Evolutionary conservation across 2,113 vertebrate species (phyloP).

Genomic region (Clarias gariepinus): DNA sequence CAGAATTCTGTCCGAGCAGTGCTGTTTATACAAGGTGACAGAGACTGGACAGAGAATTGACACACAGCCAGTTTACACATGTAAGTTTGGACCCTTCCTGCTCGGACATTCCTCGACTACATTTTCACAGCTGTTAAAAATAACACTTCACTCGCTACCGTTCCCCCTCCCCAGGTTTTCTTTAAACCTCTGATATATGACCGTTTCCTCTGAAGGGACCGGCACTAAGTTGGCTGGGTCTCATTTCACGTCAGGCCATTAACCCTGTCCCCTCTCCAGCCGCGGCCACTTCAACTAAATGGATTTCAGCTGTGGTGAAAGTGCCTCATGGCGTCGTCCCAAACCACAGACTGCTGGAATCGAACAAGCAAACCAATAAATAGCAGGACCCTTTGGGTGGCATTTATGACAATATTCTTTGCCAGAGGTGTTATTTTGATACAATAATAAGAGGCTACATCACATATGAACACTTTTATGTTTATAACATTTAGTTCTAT

Average conservation of each 20-base stretch:
- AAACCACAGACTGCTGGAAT: not conserved
- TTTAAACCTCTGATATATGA: not conserved
- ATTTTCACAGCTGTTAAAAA: not conserved
- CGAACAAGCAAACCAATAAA: not conserved
- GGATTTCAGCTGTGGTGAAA: not conserved
- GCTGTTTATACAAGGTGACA: not conserved
- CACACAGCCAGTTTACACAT: not conserved
- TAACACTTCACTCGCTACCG: not conserved
- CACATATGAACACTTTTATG: not conserved
- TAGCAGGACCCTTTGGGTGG: not conserved
- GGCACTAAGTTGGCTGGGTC: not conserved
- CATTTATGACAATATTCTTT: not conserved
- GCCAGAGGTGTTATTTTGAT: not conserved
- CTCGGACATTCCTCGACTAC: not conserved
- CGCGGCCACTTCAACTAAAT: not conserved
- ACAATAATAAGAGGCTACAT: not conserved
- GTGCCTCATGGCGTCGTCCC: not conserved
- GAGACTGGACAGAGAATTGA: not conserved
- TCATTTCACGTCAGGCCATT: not conserved
- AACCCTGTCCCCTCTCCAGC: not conserved
- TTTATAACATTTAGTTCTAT: not conserved
- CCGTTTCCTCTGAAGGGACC: not conserved
- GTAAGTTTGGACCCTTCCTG: not conserved
- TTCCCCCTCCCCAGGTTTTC: not conserved
- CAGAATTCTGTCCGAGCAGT: not conserved